Conservation (phyloP, 2,888 invertebrate genomes). For the Leucania comma region DNA sequence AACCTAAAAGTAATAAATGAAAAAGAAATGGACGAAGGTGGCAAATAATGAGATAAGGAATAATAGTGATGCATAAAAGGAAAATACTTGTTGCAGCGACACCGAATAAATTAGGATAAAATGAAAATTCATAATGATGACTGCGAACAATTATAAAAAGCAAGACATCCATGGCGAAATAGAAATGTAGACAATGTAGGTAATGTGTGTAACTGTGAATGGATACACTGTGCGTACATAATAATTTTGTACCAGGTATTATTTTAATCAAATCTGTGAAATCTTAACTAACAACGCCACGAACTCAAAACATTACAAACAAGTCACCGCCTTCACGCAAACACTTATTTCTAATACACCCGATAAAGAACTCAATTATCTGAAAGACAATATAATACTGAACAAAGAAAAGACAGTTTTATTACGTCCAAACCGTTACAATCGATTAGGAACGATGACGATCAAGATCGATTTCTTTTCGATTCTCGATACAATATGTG, state of each 20-base stretch:
- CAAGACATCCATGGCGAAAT: not conserved
- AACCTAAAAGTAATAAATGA: too few species aligned
- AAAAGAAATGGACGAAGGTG: too few species aligned
- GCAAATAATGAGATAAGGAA: too few species aligned
- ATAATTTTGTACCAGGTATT: constrained; percentile 1
- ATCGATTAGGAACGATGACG: constrained; percentile 69
- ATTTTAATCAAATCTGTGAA: constrained; percentile 28
- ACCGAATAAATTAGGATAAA: not conserved
- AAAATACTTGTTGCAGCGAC: not conserved
- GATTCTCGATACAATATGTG: constrained; percentile 61
- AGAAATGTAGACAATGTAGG: not conserved
- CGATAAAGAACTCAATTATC: constrained; percentile 44
- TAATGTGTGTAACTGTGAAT: not conserved
- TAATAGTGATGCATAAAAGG: too few species aligned
- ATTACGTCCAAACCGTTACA: constrained; percentile 63
- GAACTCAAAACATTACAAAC: constrained; percentile 14
- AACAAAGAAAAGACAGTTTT: constrained; percentile 46
- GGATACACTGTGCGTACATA: constrained; percentile 11
- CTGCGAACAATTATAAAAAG: not conserved
- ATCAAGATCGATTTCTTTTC: constrained; percentile 65
- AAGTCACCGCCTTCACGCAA: constrained; percentile 34
- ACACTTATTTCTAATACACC: constrained; percentile 29
- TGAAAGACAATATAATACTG: constrained; percentile 48
- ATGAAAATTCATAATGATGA: too few species aligned
- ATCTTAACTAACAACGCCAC: constrained; percentile 13